These are phyloP conservation scores for Myopa tessellatipennis DNA, from an alignment of 2,888 invertebrate genomes.

Conservation along the genomic window DNA sequence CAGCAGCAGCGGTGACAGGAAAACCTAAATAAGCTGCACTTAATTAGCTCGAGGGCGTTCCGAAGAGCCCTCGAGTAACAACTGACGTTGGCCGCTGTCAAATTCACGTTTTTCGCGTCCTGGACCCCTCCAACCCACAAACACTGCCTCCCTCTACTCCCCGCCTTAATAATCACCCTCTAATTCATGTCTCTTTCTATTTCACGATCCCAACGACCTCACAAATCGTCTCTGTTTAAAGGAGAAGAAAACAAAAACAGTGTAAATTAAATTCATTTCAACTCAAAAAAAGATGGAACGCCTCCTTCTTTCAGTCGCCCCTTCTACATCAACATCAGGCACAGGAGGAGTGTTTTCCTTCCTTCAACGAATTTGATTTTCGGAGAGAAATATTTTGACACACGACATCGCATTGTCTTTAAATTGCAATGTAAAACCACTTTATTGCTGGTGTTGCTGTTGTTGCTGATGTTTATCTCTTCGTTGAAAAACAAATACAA, in stretches of 20 bases:
- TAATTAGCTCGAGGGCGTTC: conserved; percentile 23
- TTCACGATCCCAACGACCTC: not conserved
- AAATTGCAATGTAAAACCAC: conserved; percentile 46
- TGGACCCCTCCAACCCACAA: no score
- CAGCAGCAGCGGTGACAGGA: not conserved
- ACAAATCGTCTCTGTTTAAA: not conserved
- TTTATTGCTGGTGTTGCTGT: conserved; percentile 13
- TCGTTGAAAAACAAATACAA: conserved; percentile 26
- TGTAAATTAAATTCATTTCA: conserved; percentile 11
- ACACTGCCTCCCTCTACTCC: no score
- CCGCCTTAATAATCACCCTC: not conserved
- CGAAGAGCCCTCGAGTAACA: conserved; percentile 4
- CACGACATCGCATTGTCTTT: conserved; percentile 43
- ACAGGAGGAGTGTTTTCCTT: not conserved
- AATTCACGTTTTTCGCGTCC: conserved; percentile 8
- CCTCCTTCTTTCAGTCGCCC: not conserved
- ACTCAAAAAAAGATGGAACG: not conserved
- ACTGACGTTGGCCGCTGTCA: conserved; percentile 14
- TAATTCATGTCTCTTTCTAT: not conserved
- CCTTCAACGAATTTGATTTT: not conserved
- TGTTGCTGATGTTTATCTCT: conserved; percentile 15
- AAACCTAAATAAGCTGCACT: not conserved
- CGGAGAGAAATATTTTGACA: conserved; percentile 7
- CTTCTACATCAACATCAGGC: not conserved
- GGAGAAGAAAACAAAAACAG: not conserved